Conservation (phyloP, 2,888 invertebrate species). For the Trichopoda pennipes region DNA sequence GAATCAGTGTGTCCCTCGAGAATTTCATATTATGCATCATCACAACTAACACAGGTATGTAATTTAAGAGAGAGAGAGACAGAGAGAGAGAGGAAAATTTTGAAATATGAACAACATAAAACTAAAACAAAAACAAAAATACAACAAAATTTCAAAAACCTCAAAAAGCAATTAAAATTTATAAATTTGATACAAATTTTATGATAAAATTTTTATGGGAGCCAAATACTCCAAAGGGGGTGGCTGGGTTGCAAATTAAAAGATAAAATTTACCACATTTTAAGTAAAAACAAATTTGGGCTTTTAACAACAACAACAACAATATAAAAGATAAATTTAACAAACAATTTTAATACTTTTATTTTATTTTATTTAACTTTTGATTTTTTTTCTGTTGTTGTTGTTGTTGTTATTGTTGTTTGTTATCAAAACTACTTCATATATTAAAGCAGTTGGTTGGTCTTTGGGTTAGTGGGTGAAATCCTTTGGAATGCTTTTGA, state of each 20-base stretch:
- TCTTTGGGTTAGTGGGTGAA: conserved; percentile 62
- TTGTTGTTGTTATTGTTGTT: too few relatives aligned
- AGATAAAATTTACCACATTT: not conserved
- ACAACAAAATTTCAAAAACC: conserved; percentile 29
- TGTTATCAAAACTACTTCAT: conserved; percentile 63
- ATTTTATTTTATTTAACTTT: conserved; percentile 48
- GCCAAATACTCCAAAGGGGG: conserved; percentile 2
- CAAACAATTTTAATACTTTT: conserved; percentile 24
- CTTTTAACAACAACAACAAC: too few relatives aligned
- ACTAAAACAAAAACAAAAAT: not conserved
- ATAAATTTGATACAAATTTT: conserved; percentile 56
- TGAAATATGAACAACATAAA: conserved; percentile 21
- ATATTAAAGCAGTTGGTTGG: conserved; percentile 35
- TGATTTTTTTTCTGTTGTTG: conserved; percentile 3
- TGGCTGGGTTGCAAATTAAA: conserved; percentile 4
- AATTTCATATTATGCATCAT: conserved; percentile 90
- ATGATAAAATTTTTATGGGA: conserved; percentile 37
- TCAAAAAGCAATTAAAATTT: conserved; percentile 61
- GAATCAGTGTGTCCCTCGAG: conserved; percentile 84
- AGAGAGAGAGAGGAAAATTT: not conserved
- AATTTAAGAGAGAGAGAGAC: not conserved
- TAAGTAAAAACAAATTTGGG: conserved; percentile 1
- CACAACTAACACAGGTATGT: conserved; percentile 86
- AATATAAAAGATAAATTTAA: too few relatives aligned
- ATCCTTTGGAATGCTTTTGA: conserved; percentile 27